Evolutionary conservation across 92 coral and sea anemone genomes (phyloP).

Genomic region (Heliopora coerulea): DNA sequence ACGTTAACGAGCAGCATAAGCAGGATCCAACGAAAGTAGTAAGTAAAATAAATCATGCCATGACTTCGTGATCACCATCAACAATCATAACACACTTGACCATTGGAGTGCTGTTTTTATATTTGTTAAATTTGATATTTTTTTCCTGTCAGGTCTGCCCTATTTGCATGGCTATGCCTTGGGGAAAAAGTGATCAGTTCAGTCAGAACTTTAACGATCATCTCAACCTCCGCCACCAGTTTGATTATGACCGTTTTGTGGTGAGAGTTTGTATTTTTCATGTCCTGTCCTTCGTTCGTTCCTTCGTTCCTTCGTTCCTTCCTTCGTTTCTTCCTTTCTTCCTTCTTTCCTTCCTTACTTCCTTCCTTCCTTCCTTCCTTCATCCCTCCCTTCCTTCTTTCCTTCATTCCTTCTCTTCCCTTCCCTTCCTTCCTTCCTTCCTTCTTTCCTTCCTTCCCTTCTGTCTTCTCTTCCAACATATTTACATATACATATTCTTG

Average conservation of each 20-base stretch:
- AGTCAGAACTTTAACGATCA: slow-evolving; percentile 79
- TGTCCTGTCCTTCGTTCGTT: slow-evolving; percentile 1
- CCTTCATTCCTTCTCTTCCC: not conserved
- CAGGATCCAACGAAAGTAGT: slow-evolving; percentile 68
- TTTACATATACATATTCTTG: too few species aligned
- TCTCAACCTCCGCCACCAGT: slow-evolving; percentile 75
- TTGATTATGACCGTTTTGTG: slow-evolving; percentile 90
- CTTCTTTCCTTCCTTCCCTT: not conserved
- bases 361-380: not conserved
- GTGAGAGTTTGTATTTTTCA: slow-evolving; percentile 45
- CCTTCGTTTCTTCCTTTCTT: slow-evolving; percentile 12
- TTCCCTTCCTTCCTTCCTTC: not conserved
- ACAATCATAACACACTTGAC: too few species aligned
- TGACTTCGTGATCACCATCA: not conserved
- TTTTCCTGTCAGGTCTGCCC: slow-evolving; percentile 75
- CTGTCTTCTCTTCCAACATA: too few species aligned
- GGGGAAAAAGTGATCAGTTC: slow-evolving; percentile 79
- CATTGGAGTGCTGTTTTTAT: too few species aligned
- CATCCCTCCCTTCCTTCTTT: not conserved
- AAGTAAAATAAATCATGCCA: slow-evolving; percentile 21
- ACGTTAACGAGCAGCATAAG: slow-evolving; percentile 65
- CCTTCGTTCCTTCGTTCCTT: slow-evolving; percentile 2
- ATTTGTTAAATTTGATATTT: not conserved
- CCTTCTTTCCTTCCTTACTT: not conserved
- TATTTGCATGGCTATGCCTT: slow-evolving; percentile 89